These are phyloP conservation scores for Panopea generosa DNA, from an alignment of 2,888 invertebrate genomes.

Conservation along the genomic window DNA sequence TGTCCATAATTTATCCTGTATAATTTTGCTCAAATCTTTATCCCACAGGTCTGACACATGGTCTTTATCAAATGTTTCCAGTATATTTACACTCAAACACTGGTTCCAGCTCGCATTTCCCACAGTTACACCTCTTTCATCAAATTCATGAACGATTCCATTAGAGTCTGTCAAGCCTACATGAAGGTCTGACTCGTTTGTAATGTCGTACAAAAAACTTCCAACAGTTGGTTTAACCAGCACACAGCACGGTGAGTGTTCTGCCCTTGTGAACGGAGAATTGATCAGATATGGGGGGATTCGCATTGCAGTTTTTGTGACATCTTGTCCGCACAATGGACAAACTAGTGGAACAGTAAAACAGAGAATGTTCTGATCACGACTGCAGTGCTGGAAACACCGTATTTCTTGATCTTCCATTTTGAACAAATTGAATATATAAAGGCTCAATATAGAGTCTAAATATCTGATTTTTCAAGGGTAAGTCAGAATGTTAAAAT, in stretches of 20 bases:
- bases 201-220: constrained; percentile 90
- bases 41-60: constrained; percentile 40
- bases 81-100: constrained; percentile 81
- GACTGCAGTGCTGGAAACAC: constrained; percentile 95
- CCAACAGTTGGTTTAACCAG: constrained; percentile 95
- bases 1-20: constrained; percentile 33
- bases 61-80: constrained; percentile 36
- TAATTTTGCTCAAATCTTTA: constrained; percentile 26
- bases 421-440: too few relatives aligned
- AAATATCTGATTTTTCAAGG: too few relatives aligned
- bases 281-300: constrained; percentile 92
- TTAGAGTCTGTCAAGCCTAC: constrained; percentile 94
- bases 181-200: constrained; percentile 93
- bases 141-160: constrained; percentile 91
- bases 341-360: constrained; percentile 91
- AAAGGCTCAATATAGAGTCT: too few relatives aligned
- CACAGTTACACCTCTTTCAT: constrained; percentile 90
- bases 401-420: constrained; percentile 37
- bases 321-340: constrained; percentile 91
- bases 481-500: too few relatives aligned
- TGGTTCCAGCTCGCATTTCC: constrained; percentile 85
- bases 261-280: constrained; percentile 94
- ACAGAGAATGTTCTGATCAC: constrained; percentile 91
- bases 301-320: constrained; percentile 87
- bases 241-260: constrained; percentile 92